Evolutionary conservation across 2,888 invertebrate species (phyloP), one percentile per base, ranked within the genome.

Genomic region (Mimachlamys varia): DNA sequence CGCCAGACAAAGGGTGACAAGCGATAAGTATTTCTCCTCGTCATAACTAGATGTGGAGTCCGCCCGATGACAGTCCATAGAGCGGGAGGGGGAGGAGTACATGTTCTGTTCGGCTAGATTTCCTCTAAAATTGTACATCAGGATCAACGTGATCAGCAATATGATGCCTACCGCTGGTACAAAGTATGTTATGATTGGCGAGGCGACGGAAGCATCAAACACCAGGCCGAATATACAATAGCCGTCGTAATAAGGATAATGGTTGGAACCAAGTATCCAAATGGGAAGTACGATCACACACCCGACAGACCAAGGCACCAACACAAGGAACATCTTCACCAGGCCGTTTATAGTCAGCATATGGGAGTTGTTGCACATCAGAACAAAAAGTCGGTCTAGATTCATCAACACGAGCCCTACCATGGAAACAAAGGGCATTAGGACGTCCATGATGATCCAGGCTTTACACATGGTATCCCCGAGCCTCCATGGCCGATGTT

Each of bases 171-270:
- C 37, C 12, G 89, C 33, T 17, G 90, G 90, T 13, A 90, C 50
- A 87, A 90, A 90, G 44, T 87, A 90, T 0, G 89, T 87, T 2
- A 90, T 19, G 17, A 90, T 22, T 17, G 89, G 90, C 15, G 90
- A 90, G 19, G 90, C 89, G 22, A 90, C 44, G 19, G 90, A 89
- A 2, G 90, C 76, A 33, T 89, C 87, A 33, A 87, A 76, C 12
- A 55, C 90, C 38, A 90, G 37, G 7, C 87, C 89, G 88, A 88
- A 90, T 17, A 90, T 87, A 89, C 90, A 90, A 27, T 89, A 50
- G 55, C 88, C 88, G 15, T 89, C 88, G 17, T 87, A 87, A 17
- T 89, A 76, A 0, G 90, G 90, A 17, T 87, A 89, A 12, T 38
- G n/a, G 38, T 89, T 87, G 27, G 50, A 53, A 15, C 90, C 90